phyloP scores from a whole-genome alignment of 2,797 vertebrate genomes.

The Tapirus indicus region DNA sequence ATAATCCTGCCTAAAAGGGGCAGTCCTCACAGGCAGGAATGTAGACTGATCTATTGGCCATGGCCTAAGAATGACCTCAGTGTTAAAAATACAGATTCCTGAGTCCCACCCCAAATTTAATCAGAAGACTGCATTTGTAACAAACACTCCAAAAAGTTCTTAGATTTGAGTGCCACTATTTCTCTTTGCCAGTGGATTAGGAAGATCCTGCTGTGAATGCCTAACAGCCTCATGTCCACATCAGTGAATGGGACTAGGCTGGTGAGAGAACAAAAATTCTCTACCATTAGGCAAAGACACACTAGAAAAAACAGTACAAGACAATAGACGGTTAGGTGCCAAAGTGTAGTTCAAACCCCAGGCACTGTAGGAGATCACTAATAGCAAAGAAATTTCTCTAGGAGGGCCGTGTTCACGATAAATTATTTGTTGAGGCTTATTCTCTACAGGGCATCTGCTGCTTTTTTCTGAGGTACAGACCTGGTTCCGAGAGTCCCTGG shows the following conservation, averaged over 20 bases:
- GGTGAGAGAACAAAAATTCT: neutral
- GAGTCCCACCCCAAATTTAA: neutral
- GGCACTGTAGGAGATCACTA: neutral
- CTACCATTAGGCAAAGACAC: neutral
- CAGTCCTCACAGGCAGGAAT: neutral
- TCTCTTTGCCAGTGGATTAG: neutral
- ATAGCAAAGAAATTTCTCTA: slow-evolving; percentile 1
- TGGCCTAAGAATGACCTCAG: neutral
- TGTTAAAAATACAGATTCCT: slow-evolving; percentile 9
- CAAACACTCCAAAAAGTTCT: neutral
- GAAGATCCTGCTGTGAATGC: neutral
- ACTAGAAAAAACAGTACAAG: neutral
- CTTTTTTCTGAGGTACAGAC: neutral
- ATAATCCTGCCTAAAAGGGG: slow-evolving; percentile 25
- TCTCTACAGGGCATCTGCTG: neutral
- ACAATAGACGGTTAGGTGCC: slow-evolving; percentile 7
- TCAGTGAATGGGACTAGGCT: neutral
- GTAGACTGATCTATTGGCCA: neutral
- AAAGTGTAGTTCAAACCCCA: slow-evolving; percentile 14
- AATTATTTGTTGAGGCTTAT: slow-evolving; percentile 16
- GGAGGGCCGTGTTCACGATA: neutral
- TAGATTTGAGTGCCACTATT: neutral
- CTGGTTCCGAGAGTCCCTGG: neutral
- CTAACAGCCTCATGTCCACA: neutral
- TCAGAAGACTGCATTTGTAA: slow-evolving; percentile 1